Evolutionary conservation across 2,888 invertebrate species (phyloP).

Genomic region (Melinopterus prodromus): DNA sequence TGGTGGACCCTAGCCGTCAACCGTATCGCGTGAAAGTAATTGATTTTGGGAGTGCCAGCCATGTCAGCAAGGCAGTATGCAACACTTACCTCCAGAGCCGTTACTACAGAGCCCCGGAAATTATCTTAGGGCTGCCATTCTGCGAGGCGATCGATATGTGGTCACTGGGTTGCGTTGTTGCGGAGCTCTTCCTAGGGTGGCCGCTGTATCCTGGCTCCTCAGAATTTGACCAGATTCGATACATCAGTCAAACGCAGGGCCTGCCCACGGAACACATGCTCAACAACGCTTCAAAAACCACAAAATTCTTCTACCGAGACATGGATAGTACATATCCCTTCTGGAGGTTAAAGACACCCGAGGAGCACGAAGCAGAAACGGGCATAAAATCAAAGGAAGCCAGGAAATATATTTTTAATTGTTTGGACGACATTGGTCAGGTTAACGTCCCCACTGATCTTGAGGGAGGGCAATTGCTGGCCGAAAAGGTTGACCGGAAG

Average conservation of each 20-base stretch:
- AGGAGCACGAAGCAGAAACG: conserved; percentile 98
- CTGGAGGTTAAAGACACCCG: conserved; percentile 92
- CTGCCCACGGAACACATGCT: conserved; percentile 98
- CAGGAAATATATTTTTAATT: conserved; percentile 99
- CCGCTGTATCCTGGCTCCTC: conserved; percentile 99
- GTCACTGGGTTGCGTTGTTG: conserved; percentile 99
- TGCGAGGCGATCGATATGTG: conserved; percentile 99
- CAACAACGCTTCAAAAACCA: conserved; percentile 95
- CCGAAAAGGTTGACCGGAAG: conserved; percentile 95
- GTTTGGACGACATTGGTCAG: conserved; percentile 97
- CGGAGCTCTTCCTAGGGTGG: conserved; percentile 99
- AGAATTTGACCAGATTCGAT: conserved; percentile 98
- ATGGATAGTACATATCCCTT: conserved; percentile 91
- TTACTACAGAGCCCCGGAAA: conserved; percentile 98
- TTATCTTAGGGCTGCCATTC: conserved; percentile 96
- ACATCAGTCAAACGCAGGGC: conserved; percentile 80
- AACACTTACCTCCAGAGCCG: conserved; percentile 99
- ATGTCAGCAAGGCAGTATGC: conserved; percentile 99
- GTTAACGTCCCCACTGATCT: conserved; percentile 97
- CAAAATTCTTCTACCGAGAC: conserved; percentile 97
- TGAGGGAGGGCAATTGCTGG: conserved; percentile 94
- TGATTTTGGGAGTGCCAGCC: conserved; percentile 99
- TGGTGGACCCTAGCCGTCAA: conserved; percentile 97
- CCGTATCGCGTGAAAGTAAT: conserved; percentile 99
- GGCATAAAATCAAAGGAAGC: conserved; percentile 99